Conservation (phyloP, 2,888 invertebrate species). For the Nephrotoma appendiculata region DNA sequence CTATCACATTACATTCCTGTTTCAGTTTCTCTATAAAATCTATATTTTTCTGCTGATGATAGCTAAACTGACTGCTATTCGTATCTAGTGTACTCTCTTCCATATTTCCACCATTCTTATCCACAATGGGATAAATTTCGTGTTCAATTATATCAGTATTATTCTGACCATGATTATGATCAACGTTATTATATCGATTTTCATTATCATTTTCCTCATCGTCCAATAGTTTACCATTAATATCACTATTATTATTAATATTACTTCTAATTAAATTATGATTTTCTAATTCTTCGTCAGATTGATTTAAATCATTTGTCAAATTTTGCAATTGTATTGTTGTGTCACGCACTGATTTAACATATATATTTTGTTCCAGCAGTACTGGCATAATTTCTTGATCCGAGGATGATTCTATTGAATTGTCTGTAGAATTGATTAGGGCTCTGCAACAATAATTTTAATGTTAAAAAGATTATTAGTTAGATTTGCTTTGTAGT, state of each 20-base stretch:
- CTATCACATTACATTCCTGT: background rate
- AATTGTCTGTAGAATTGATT: constrained; percentile 22
- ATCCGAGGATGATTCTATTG: constrained; percentile 26
- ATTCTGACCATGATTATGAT: constrained; percentile 9
- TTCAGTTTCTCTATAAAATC: background rate
- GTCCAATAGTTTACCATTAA: background rate
- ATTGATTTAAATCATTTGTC: constrained; percentile 23
- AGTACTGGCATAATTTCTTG: constrained; percentile 22
- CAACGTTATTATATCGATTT: background rate
- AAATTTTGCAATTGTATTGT: constrained; percentile 23
- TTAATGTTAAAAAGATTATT: constrained; percentile 5
- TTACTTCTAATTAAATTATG: background rate
- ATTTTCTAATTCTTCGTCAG: constrained; percentile 15
- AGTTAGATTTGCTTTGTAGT: background rate
- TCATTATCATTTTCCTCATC: background rate
- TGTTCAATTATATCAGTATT: constrained; percentile 12
- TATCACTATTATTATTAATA: constrained; percentile 1
- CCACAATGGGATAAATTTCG: background rate
- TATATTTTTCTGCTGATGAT: background rate
- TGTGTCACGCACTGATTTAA: constrained; percentile 22
- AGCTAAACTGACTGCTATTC: background rate
- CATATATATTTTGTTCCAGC: constrained; percentile 9
- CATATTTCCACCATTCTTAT: background rate
- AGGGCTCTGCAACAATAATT: background rate
- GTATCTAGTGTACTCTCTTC: background rate